Evolutionary conservation across 2,113 vertebrate genomes (phyloP), one percentile per base, ranked within the genome.

Genomic region (Bufo gargarizans): DNA sequence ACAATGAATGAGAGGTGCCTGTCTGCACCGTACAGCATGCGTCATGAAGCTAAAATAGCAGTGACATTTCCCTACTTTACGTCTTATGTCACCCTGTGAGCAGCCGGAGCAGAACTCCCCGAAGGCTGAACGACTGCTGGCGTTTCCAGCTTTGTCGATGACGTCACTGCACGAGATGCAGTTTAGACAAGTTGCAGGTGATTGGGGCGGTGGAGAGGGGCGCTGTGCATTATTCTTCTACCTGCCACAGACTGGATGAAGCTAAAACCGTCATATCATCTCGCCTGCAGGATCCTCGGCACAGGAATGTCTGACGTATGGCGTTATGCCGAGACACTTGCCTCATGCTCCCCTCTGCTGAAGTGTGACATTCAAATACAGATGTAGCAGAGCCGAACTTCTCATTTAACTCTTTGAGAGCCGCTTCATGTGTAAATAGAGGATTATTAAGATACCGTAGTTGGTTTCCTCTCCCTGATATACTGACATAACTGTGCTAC

Each of bases 131-230:
- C 77, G 55, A 76, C n/a, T 85, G 53, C 71, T 58, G 22, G 45
- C 7, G 16, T 53, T 33, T 33, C 50, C 69, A 77, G 56, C 84
- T 45, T 17, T 33, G 33, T 63, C 20, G 3, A 67, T 79, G 85
- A 86, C 85, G 79, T 79, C 85, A 79, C 85, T 67, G 85, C 85
- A 49, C 59, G 33, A 67, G 33, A 86, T 19, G 14, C 71, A 17
- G 74, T 50, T 86, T 13, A 56, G 71, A 59, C 17, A 77, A 61
- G 71, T 45, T 22, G 33, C 6, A 50, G 45, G 33, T 20, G 59
- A 11, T n/a, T 33, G 20, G 53, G 47, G 50, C 3, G 17, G 47
- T 1, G 4, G 53, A 11, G 56, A 19, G 16, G 59, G 59, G 17
- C 33, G 20, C 61, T 16, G 81, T 10, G 20, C 55, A 59, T 80